phyloP scores from a whole-genome alignment of 1,140 invertebrate genomes.

The Myzus persicae region DNA sequence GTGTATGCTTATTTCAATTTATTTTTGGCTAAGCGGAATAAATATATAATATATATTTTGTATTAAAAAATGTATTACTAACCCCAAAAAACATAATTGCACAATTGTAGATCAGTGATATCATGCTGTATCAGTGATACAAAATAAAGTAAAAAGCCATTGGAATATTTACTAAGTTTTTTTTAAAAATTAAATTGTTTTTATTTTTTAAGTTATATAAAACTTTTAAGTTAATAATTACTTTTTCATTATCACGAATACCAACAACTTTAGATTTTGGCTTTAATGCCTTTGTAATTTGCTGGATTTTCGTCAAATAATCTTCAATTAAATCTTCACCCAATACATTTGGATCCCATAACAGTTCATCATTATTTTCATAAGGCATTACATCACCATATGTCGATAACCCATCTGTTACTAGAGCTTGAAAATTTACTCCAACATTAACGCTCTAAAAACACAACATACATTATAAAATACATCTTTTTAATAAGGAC shows the following conservation, averaged over 20 bases:
- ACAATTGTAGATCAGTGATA: too few species aligned
- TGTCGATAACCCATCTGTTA: conserved; percentile 85
- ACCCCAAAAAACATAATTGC: too few species aligned
- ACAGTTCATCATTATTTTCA: conserved; percentile 94
- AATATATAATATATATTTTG: neutral
- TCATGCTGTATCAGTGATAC: neutral
- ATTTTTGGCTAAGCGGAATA: too few species aligned
- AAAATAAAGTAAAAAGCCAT: neutral
- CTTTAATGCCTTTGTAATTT: conserved; percentile 71
- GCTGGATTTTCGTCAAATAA: conserved; percentile 78
- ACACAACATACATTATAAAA: conserved; percentile 66
- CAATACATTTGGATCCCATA: conserved; percentile 88
- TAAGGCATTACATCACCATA: conserved; percentile 92
- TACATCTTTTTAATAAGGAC: neutral
- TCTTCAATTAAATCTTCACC: conserved; percentile 79
- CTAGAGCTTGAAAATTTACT: conserved; percentile 89
- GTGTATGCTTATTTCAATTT: too few species aligned
- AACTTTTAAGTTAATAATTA: neutral
- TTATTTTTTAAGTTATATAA: neutral
- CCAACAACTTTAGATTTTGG: conserved; percentile 65
- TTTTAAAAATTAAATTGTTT: too few species aligned
- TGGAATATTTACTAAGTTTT: too few species aligned
- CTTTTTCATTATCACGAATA: conserved; percentile 69
- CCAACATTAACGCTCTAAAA: conserved; percentile 91
- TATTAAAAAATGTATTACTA: too few species aligned